phyloP scores from a whole-genome alignment of 1,140 invertebrate genomes.

The Colletes latitarsis region DNA sequence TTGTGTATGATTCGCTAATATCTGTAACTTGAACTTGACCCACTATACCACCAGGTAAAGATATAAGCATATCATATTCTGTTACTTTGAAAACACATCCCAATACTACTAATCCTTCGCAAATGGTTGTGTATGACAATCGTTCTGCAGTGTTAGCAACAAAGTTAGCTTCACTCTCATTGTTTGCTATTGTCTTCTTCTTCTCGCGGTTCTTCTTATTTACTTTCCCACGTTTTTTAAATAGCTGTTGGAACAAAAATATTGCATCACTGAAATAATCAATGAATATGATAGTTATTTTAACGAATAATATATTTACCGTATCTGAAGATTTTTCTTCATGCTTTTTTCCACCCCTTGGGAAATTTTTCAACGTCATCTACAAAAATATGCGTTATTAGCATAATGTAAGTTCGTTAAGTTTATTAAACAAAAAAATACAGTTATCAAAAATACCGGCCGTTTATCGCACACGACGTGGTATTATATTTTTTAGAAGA shows the following conservation, averaged over 20 bases:
- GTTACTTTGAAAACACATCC: constrained; percentile 81
- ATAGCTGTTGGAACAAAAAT: constrained; percentile 30
- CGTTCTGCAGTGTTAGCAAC: constrained; percentile 60
- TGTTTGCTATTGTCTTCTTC: constrained; percentile 13
- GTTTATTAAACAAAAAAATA: neutral
- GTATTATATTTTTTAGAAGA: neutral
- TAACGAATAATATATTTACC: constrained; percentile 49
- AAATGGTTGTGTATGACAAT: constrained; percentile 62
- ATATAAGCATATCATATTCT: constrained; percentile 82
- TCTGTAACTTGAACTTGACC: constrained; percentile 83
- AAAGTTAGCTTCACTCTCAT: constrained; percentile 31
- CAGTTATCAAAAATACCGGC: neutral
- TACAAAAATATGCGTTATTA: constrained; percentile 36
- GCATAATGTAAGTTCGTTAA: neutral
- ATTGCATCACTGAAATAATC: neutral
- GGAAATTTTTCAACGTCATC: constrained; percentile 72
- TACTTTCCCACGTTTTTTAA: constrained; percentile 35
- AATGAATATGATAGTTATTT: neutral
- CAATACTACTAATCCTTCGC: constrained; percentile 82
- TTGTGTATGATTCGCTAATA: constrained; percentile 84
- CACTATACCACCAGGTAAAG: constrained; percentile 82
- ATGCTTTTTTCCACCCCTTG: constrained; percentile 65
- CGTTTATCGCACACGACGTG: neutral
- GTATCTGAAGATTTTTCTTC: constrained; percentile 26
- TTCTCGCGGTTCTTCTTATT: constrained; percentile 34